Evolutionary conservation across 2,888 invertebrate species (phyloP), one percentile per base, ranked within the genome.

Genomic region (Branchellion lobata): DNA sequence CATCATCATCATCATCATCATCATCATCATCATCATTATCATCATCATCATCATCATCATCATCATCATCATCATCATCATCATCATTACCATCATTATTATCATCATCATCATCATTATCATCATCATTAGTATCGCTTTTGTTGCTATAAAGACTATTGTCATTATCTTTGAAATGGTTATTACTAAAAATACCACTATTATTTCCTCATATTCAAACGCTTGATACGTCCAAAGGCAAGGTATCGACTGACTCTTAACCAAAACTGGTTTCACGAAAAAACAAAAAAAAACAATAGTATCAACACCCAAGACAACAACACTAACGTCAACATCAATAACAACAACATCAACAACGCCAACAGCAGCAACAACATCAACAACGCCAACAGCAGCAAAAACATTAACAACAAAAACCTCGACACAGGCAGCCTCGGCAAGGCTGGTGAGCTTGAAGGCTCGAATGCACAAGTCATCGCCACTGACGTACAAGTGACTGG

Each of bases 391-490:
- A 75, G 79, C 79, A 0, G 34, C 33, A 14, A 80, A 24, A 27
- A 65, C 65, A 65, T 3, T 11, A 65, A 11, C 24, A 53, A 29
- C 5, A 18, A 2, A 2, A n/a, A 78, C 78, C 57, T 40, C 27
- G 36, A 81, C 79, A 27, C 65, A 51, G 36, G 72, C 27, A 51
- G 29, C 36, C 74, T 81, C 79, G 0, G 34, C 33, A 14, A 80
- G 80, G 68, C 82, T 83, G 18, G 83, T 83, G 51, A 85, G 40
- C 33, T 82, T 83, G 85, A 85, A 86, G 24, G 83, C 82, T 47
- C 82, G 82, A 47, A 86, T 82, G 29, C 83, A 79, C 74, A 83
- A 81, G 78, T 86, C 86, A 79, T 83, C 84, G 11, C 85, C 86
- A 24, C 84, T 85, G n/a, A 84, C 84, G 81, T 85, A 85, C 77